A percentile compares a stretch with the other conserved stretches of the same genome.
Evolutionary conservation across 2,797 vertebrate genomes (phyloP).

Genomic region (Amblyopsis hoosieri): DNA sequence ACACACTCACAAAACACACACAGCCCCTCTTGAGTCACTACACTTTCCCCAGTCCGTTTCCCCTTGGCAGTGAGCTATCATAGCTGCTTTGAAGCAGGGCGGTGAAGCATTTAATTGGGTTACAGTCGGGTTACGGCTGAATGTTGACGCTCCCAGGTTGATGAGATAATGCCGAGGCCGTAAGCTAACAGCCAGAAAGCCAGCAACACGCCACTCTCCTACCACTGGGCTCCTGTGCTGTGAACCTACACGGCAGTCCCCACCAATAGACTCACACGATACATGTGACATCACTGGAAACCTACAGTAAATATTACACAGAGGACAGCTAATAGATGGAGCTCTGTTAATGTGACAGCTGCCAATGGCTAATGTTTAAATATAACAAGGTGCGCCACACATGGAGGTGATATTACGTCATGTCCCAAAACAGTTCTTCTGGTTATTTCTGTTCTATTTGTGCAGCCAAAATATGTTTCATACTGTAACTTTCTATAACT

Average conservation of each 20-base stretch:
- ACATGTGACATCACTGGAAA: conserved; percentile 33
- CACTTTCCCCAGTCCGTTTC: conserved; percentile 71
- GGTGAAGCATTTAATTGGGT: conserved; percentile 77
- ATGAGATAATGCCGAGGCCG: conserved; percentile 52
- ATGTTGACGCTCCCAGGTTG: conserved; percentile 67
- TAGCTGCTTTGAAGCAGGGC: conserved; percentile 75
- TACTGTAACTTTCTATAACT: too few relatives aligned
- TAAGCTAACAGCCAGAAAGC: conserved; percentile 59
- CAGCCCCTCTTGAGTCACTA: conserved; percentile 62
- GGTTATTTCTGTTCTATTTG: too few relatives aligned
- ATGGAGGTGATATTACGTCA: conserved; percentile 16
- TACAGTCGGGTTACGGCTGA: conserved; percentile 75
- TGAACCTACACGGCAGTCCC: conserved; percentile 33
- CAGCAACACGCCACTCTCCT: conserved; percentile 32
- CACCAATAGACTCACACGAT: not conserved
- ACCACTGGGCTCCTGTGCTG: conserved; percentile 15
- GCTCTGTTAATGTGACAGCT: conserved; percentile 4
- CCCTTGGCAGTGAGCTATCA: conserved; percentile 73
- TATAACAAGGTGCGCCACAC: conserved; percentile 34
- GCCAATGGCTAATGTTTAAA: conserved; percentile 26
- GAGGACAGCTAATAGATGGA: not conserved
- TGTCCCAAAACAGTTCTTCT: too few relatives aligned
- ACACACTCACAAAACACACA: conserved; percentile 38
- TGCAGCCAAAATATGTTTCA: too few relatives aligned
- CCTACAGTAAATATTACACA: not conserved